A percentile compares a stretch with the other conserved stretches of the same genome.
phyloP scores from a whole-genome alignment of 2,888 invertebrate genomes.

The Azorinus chamasolen region DNA sequence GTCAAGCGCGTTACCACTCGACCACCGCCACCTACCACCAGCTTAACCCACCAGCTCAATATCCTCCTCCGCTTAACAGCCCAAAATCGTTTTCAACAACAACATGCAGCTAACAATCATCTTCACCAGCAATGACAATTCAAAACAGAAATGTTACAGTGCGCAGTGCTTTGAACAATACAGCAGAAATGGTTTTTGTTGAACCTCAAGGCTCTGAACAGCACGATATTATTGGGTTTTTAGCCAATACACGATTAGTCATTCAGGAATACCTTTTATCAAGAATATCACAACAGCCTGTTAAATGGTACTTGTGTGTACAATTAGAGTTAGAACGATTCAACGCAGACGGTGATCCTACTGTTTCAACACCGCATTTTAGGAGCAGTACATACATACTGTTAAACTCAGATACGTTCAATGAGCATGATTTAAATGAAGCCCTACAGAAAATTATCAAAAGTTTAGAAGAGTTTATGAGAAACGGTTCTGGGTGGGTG shows the following conservation, averaged over 20 bases:
- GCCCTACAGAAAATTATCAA: constrained; percentile 10
- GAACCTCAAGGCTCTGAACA: constrained; percentile 17
- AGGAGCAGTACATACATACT: constrained; percentile 3
- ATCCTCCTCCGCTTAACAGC: too few species aligned
- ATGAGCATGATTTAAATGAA: constrained; percentile 3
- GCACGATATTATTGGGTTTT: constrained; percentile 18
- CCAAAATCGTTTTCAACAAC: too few species aligned
- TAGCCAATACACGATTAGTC: constrained; percentile 13
- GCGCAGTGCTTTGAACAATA: background rate
- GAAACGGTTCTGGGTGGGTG: too few species aligned
- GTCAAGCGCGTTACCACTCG: too few species aligned
- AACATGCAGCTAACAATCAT: too few species aligned
- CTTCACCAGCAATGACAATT: too few species aligned
- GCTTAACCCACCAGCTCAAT: too few species aligned
- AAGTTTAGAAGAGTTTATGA: constrained; percentile 11
- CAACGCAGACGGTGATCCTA: constrained; percentile 11
- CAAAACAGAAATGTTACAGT: too few species aligned
- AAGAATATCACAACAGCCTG: constrained; percentile 13
- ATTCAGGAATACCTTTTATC: constrained; percentile 10
- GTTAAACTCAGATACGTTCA: constrained; percentile 7
- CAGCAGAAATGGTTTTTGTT: constrained; percentile 10
- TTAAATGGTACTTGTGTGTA: constrained; percentile 7
- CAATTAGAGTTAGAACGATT: constrained; percentile 18
- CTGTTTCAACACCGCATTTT: background rate
- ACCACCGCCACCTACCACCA: too few species aligned